These are phyloP conservation scores for Agrochola lota DNA, from an alignment of 2,888 invertebrate genomes.

Conservation along the genomic window DNA sequence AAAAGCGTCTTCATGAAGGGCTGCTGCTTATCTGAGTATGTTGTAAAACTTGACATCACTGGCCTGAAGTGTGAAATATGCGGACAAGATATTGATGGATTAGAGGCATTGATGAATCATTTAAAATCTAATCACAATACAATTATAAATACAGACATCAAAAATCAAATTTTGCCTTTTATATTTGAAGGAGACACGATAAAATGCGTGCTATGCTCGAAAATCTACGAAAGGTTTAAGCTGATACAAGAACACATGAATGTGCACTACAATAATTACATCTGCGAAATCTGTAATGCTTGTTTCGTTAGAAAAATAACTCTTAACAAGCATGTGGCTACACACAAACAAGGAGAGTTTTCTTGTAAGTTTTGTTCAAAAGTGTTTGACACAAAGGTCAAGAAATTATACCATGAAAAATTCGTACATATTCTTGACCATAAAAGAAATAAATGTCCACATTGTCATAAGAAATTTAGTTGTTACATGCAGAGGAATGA, in stretches of 20 bases:
- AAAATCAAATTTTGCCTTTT: constrained; percentile 61
- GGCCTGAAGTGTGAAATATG: constrained; percentile 49
- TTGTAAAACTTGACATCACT: constrained; percentile 61
- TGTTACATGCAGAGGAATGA: constrained; percentile 48
- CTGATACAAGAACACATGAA: constrained; percentile 62
- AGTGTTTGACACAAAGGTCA: constrained; percentile 57
- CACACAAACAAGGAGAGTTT: constrained; percentile 60
- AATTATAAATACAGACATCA: constrained; percentile 51
- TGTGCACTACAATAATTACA: constrained; percentile 57
- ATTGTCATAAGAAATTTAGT: constrained; percentile 53
- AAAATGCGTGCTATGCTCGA: constrained; percentile 45
- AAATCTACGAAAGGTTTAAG: constrained; percentile 49
- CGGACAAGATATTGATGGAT: constrained; percentile 25
- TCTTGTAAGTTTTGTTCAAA: constrained; percentile 53
- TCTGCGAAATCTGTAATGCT: constrained; percentile 69
- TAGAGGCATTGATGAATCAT: constrained; percentile 39
- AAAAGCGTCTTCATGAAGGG: constrained; percentile 71
- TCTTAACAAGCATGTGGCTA: constrained; percentile 41
- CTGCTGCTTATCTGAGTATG: constrained; percentile 22
- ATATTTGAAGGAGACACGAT: constrained; percentile 50
- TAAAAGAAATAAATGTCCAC: constrained; percentile 55
- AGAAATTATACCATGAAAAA: constrained; percentile 58
- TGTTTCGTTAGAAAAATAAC: constrained; percentile 78
- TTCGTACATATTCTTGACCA: constrained; percentile 46
- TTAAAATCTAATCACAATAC: constrained; percentile 35